A percentile compares a stretch with the other conserved stretches of the same genome.
phyloP scores from a whole-genome alignment of 1,140 invertebrate species.

The Harpegnathos saltator region DNA sequence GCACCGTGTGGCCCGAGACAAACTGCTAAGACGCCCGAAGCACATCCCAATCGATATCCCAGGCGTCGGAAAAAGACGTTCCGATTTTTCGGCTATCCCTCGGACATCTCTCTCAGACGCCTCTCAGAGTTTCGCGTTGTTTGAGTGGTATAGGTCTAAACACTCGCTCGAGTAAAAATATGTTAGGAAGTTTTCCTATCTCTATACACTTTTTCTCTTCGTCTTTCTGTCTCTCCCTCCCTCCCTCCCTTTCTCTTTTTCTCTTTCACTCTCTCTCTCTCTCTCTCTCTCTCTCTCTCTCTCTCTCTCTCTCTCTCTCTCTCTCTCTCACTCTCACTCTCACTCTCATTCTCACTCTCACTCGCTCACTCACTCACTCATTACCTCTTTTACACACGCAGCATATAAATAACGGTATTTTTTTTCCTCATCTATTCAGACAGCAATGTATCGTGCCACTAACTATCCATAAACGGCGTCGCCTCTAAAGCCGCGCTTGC shows the following conservation, averaged over 20 bases:
- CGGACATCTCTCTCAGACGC: neutral
- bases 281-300: constrained; percentile 18
- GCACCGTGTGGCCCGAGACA: constrained; percentile 14
- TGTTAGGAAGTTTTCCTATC: constrained; percentile 78
- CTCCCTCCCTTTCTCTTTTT: constrained; percentile 22
- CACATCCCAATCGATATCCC: too few relatives aligned
- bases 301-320: constrained; percentile 10
- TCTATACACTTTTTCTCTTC: constrained; percentile 30
- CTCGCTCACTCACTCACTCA: too few relatives aligned
- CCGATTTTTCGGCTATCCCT: constrained; percentile 16
- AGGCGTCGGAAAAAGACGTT: too few relatives aligned
- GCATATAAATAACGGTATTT: constrained; percentile 69
- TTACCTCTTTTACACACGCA: constrained; percentile 75
- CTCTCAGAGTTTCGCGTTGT: constrained; percentile 24
- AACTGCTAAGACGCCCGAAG: constrained; percentile 3
- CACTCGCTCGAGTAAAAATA: constrained; percentile 79
- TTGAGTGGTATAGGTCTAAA: constrained; percentile 72
- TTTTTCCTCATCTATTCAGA: constrained; percentile 75
- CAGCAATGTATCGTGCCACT: constrained; percentile 75
- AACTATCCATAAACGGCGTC: constrained; percentile 66
- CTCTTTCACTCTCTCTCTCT: neutral
- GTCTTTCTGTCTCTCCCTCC: constrained; percentile 4
- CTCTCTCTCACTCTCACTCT: constrained; percentile 21
- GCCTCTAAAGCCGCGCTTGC: constrained; percentile 61
- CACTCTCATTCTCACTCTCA: too few relatives aligned